phyloP scores from a whole-genome alignment of 1,140 invertebrate genomes.

The Neotoxoptera formosana region DNA sequence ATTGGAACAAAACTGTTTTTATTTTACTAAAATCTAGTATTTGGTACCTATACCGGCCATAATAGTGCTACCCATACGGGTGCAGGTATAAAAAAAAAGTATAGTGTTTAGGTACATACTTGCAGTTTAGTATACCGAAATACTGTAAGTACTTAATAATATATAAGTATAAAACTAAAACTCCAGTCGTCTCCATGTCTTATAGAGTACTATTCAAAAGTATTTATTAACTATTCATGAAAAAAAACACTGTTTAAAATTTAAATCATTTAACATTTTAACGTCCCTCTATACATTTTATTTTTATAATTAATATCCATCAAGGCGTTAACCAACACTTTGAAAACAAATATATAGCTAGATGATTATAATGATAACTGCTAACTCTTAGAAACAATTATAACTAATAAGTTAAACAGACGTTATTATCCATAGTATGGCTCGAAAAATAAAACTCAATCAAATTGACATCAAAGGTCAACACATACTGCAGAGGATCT shows the following conservation, averaged over 20 bases:
- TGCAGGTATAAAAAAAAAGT: too few relatives aligned
- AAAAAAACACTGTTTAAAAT: too few relatives aligned
- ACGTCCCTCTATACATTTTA: too few relatives aligned
- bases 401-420: neutral
- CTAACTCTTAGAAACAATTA: neutral
- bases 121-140: too few relatives aligned
- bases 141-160: neutral
- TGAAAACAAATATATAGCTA: neutral
- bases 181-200: too few relatives aligned
- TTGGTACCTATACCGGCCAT: neutral
- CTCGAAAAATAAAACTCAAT: neutral
- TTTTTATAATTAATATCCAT: too few relatives aligned
- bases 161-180: neutral
- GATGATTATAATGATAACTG: neutral
- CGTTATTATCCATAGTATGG: neutral
- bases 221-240: too few relatives aligned
- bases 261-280: too few relatives aligned
- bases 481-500: neutral
- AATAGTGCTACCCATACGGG: too few relatives aligned
- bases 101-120: neutral
- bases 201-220: too few relatives aligned
- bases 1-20: slow-evolving; percentile 8
- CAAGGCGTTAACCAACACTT: too few relatives aligned
- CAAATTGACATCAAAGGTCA: neutral
- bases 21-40: neutral